Conservation (phyloP, 1,140 invertebrate species). For the Ylistrum balloti region DNA sequence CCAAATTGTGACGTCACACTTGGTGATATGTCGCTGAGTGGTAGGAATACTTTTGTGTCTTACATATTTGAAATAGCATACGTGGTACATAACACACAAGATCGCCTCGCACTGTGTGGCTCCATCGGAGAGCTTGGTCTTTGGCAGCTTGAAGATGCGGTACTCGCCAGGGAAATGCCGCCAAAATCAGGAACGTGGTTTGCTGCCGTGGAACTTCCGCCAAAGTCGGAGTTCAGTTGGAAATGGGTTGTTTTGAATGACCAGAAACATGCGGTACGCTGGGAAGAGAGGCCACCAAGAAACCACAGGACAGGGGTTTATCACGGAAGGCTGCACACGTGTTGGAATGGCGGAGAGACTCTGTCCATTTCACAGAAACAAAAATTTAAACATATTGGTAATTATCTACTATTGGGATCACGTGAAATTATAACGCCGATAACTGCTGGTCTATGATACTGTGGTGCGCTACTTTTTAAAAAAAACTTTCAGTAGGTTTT, state of each 20-base stretch:
- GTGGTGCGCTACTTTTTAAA: too few relatives aligned
- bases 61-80: not conserved
- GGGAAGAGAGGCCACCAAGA: not conserved
- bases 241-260: not conserved
- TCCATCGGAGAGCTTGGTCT: not conserved
- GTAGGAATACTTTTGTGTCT: not conserved
- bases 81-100: not conserved
- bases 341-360: not conserved
- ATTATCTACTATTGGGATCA: not conserved
- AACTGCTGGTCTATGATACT: too few relatives aligned
- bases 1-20: not conserved
- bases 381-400: not conserved
- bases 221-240: not conserved
- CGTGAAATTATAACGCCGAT: too few relatives aligned
- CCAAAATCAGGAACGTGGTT: constrained; percentile 4
- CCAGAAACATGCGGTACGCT: not conserved
- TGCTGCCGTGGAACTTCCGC: not conserved
- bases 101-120: not conserved
- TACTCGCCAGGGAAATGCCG: not conserved
- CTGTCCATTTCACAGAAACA: not conserved
- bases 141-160: not conserved
- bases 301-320: not conserved
- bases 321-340: not conserved
- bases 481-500: too few relatives aligned
- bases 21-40: constrained; percentile 24